Base-by-base conservation (phyloP, 2,797 vertebrate species). In the Podarcis lilfordi region DNA sequence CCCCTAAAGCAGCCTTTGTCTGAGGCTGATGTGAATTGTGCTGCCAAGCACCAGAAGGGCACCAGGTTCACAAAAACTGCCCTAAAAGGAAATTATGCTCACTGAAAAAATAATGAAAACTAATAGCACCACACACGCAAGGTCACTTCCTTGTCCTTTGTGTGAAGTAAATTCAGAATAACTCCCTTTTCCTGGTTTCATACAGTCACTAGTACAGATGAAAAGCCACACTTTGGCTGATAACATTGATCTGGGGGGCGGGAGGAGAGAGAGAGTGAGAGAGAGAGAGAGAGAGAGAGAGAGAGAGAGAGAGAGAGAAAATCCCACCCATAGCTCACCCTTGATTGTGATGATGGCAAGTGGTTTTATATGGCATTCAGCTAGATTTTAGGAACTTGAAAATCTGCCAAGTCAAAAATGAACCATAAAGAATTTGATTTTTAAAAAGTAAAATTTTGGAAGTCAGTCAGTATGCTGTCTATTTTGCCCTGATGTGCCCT, bases 101-200 rank as follows among this genome's bases (percentile, higher is more conserved):
- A 50, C 71, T 82, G 59, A 76, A n/a, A 50, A 76, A 82, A 82
- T 77, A 86, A 86, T 50, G n/a, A 74, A 32, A 66, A 50, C 23
- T 50, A 35, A 66, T 27, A 45, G 29, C 37, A 76, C 19, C 5
- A 37, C n/a, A 55, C 25, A 83, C 45, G 11, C 32, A 88, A 83
- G 61, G 74, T 88, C 9, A 50, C 40, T 82, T 88, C 72, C 32
- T 88, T 66, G 64, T 50, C 45, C 59, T 87, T n/a, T 35, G 25
- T 75, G 55, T 76, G 59, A 84, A 79, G 78, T 84, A 50, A 55
- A 79, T 71, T 71, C 64, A 43, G 23, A 59, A 79, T 61, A 88
- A 84, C 19, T 9, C 43, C 50, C 71, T 43, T 88, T 84, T 81
- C 66, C 76, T 84, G 82, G 81, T 88, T 88, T 32, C 19, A 32